These are phyloP conservation scores for Xestia sexstrigata DNA, from an alignment of 2,888 invertebrate species.

Conservation along the genomic window DNA sequence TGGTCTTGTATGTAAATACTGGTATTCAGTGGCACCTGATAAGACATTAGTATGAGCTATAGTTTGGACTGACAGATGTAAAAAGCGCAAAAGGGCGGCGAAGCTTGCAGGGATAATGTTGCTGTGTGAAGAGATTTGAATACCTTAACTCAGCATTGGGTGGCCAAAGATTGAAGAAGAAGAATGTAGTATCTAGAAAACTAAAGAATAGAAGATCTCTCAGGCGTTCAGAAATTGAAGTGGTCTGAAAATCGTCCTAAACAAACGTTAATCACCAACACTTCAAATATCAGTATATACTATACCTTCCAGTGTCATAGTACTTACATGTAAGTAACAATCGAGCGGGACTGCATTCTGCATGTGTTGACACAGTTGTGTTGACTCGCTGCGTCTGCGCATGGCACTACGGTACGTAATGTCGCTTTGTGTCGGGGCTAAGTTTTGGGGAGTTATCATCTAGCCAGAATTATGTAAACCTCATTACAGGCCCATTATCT, in stretches of 20 bases:
- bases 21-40: not conserved
- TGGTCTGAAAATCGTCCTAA: not conserved
- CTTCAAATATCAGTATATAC: not conserved
- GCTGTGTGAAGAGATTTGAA: not conserved
- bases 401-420: slow-evolving; percentile 30
- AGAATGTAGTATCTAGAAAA: too few species aligned
- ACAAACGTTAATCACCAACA: not conserved
- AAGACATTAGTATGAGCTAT: not conserved
- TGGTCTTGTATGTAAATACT: too few species aligned
- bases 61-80: too few species aligned
- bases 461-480: not conserved
- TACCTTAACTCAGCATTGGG: too few species aligned
- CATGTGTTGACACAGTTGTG: slow-evolving; percentile 66
- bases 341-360: slow-evolving; percentile 57
- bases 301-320: not conserved
- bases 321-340: slow-evolving; percentile 50
- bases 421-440: slow-evolving; percentile 27
- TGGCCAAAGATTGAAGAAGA: not conserved
- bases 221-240: not conserved
- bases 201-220: not conserved
- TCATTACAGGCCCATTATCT: not conserved
- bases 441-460: slow-evolving; percentile 13
- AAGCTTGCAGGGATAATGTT: not conserved
- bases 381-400: slow-evolving; percentile 56
- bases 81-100: not conserved